Evolutionary conservation across 2,888 invertebrate genomes (phyloP).

Genomic region (Aphidius colemani): DNA sequence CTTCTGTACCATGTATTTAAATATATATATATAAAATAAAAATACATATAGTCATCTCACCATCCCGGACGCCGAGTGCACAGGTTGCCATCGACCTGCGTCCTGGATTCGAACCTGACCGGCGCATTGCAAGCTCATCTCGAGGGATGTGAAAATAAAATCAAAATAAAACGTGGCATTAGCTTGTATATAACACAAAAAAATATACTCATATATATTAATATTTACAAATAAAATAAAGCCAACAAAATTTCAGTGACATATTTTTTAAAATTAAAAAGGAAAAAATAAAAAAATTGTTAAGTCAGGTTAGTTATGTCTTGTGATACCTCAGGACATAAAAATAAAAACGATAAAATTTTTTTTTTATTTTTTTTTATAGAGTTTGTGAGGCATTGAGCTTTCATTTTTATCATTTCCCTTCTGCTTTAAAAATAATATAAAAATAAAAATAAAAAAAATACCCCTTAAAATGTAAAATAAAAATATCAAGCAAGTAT

Average conservation of each 20-base stretch:
- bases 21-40: no score
- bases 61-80: conserved; percentile 34
- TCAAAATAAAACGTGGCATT: conserved; percentile 7
- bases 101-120: conserved; percentile 33
- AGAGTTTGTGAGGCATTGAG: conserved; percentile 51
- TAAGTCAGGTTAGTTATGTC: conserved; percentile 47
- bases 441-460: conserved; percentile 6
- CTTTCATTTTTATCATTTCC: conserved; percentile 42
- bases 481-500: no score
- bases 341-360: conserved; percentile 10
- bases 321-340: neutral
- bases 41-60: conserved; percentile 22
- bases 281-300: conserved; percentile 37
- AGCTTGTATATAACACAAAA: neutral
- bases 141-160: conserved; percentile 3
- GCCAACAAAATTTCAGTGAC: neutral
- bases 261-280: neutral
- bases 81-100: conserved; percentile 40
- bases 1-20: no score
- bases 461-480: no score
- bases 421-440: conserved; percentile 33
- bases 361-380: no score
- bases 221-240: conserved; percentile 8
- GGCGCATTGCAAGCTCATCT: conserved; percentile 27
- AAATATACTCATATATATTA: neutral